Conservation (phyloP, 1,140 invertebrate genomes). For the Ladona fulva region DNA sequence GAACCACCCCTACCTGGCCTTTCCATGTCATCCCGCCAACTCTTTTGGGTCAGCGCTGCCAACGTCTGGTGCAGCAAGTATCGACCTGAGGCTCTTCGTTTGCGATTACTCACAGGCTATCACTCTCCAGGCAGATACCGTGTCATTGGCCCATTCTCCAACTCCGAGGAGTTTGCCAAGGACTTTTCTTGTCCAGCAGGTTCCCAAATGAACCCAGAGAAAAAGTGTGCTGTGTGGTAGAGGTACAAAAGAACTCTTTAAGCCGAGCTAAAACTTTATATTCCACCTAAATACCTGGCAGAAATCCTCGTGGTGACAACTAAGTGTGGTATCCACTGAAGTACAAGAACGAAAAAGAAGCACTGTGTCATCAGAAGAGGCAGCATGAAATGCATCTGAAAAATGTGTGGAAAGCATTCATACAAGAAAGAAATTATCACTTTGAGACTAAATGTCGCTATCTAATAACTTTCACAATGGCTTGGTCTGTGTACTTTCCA, state of each 20-base stretch:
- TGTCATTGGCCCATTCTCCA: conserved; percentile 80
- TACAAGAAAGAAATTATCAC: too few relatives aligned
- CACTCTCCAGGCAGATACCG: conserved; percentile 74
- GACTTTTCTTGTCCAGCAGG: conserved; percentile 79
- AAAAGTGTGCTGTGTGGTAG: conserved; percentile 81
- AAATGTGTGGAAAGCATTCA: too few relatives aligned
- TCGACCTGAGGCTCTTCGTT: conserved; percentile 38
- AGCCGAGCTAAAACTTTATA: too few relatives aligned
- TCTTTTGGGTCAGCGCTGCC: conserved; percentile 68
- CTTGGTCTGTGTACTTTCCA: too few relatives aligned
- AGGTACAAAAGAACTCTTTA: conserved; percentile 15
- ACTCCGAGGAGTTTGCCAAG: conserved; percentile 74
- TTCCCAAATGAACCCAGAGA: conserved; percentile 75
- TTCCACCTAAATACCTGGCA: too few relatives aligned
- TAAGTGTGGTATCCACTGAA: too few relatives aligned
- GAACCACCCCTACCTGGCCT: conserved; percentile 46
- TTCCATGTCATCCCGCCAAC: conserved; percentile 56
- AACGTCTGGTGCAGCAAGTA: conserved; percentile 45
- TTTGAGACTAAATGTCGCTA: too few relatives aligned
- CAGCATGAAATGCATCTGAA: too few relatives aligned
- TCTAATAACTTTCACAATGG: too few relatives aligned
- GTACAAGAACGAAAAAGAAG: too few relatives aligned
- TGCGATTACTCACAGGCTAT: conserved; percentile 36
- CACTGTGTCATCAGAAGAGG: too few relatives aligned
- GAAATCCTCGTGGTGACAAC: too few relatives aligned